These are phyloP conservation scores for Eclectus roratus DNA, from an alignment of 2,113 vertebrate genomes.

Conservation along the genomic window DNA sequence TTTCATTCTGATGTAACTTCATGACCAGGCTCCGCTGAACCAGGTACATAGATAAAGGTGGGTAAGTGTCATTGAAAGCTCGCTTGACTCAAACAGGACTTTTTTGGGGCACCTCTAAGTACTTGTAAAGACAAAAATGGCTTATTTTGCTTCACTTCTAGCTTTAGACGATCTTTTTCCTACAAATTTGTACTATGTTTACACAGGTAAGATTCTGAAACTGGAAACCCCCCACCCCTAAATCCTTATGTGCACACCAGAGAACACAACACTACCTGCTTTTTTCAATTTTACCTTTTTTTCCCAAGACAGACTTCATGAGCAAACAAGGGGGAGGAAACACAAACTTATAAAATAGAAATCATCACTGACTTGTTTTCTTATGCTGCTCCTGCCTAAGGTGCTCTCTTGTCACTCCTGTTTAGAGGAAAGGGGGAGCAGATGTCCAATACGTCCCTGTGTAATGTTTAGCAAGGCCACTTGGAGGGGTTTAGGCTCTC, in stretches of 20 bases:
- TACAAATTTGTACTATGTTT: not conserved
- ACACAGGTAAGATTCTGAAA: not conserved
- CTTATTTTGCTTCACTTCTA: not conserved
- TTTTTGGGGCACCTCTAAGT: not conserved
- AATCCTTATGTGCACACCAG: not conserved
- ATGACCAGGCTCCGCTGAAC: not conserved
- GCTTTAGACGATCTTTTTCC: not conserved
- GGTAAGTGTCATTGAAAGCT: not conserved
- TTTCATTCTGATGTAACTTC: not conserved
- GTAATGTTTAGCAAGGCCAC: not conserved
- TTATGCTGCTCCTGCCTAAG: not conserved
- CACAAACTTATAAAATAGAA: not conserved
- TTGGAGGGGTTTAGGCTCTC: not conserved
- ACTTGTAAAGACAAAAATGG: not conserved
- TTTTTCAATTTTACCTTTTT: not conserved
- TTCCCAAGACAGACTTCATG: not conserved
- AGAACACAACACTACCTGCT: not conserved
- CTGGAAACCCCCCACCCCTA: not conserved
- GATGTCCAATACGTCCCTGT: not conserved
- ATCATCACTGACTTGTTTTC: not conserved
- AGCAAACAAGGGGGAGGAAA: not conserved
- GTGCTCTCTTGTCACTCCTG: not conserved
- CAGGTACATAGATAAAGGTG: not conserved
- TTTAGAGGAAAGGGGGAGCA: not conserved
- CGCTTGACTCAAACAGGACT: not conserved